Base-by-base conservation (phyloP, 2,888 invertebrate genomes). In the Lacanobia oleracea region DNA sequence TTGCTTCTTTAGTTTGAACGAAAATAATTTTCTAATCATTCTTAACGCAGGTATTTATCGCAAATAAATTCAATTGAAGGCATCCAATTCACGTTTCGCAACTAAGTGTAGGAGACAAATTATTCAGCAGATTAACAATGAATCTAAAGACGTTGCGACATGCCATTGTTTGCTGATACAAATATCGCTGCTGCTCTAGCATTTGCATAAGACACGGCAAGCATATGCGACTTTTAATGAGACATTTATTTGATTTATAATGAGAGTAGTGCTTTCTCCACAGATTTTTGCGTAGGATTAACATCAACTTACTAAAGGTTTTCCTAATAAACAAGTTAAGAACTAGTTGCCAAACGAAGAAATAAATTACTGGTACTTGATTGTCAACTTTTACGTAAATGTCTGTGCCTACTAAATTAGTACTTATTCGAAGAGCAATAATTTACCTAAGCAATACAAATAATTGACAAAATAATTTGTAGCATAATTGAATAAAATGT, bases 81-180 rank as follows among this genome's bases (percentile, higher is more conserved):
- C 76, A 77, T 68, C 77, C 62, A 81, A 76, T 77, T 63, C 72
- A 75, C 50, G 73, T 89, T 85, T 84, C 83, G 81, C 82, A 90
- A 89, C 75, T 71, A 74, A 85, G 89, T 90, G 92, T 93, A 92
- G 93, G 92, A 92, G 93, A 92, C 89, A 91, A 93, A 93, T 92
- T 92, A 91, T 93, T 88, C 89, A 81, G 69, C 83, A 89, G 88
- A 92, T 92, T 91, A 91, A 87, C 89, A 89, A 91, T 90, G 90
- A 90, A 90, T 91, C 86, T 89, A 88, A 88, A 88, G 86, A 88
- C 76, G 88, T 93, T 93, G 79, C 91, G 86, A 91, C 86, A 87
- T 64, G 59, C 86, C 83, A 93, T 93, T 93, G 93, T 94, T 91
- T 90, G 87, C 83, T 85, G 88, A 88, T 90, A 89, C 86, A 87